phyloP scores from a whole-genome alignment of 2,797 vertebrate species.

The Aulostomus chinensis region DNA sequence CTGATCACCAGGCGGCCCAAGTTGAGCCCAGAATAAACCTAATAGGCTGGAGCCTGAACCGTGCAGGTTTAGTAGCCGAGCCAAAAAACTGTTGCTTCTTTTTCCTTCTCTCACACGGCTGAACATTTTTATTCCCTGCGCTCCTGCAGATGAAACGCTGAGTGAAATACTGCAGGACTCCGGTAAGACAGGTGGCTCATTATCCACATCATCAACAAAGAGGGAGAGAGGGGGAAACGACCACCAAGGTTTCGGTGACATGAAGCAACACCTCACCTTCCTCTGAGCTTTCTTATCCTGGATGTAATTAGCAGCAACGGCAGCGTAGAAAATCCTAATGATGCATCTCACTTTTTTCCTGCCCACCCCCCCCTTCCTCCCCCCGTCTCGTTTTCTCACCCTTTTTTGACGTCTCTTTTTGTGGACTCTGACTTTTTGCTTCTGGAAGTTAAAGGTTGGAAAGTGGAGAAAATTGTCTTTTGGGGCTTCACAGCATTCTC shows the following conservation, averaged over 20 bases:
- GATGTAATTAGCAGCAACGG: constrained; percentile 56
- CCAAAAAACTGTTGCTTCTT: constrained; percentile 28
- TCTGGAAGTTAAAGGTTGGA: constrained; percentile 8
- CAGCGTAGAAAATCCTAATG: constrained; percentile 53
- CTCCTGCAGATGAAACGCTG: constrained; percentile 47
- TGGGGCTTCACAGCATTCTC: constrained; percentile 6
- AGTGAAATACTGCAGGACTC: constrained; percentile 54
- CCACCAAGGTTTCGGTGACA: constrained; percentile 45
- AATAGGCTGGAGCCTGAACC: background rate
- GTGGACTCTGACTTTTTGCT: constrained; percentile 7
- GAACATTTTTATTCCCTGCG: constrained; percentile 41
- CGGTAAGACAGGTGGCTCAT: constrained; percentile 75
- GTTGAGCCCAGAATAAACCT: background rate
- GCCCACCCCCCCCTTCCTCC: too few relatives aligned
- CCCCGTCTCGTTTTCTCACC: constrained; percentile 12
- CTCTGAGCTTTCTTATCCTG: constrained; percentile 59
- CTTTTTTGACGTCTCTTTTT: constrained; percentile 11
- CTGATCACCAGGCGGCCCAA: background rate
- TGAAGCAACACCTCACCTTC: constrained; percentile 50
- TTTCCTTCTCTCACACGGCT: constrained; percentile 27
- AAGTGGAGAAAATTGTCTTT: constrained; percentile 19
- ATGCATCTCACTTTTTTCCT: constrained; percentile 40
- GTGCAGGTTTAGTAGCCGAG: constrained; percentile 21
- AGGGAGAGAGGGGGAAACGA: constrained; percentile 35
- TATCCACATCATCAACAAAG: constrained; percentile 68